These are phyloP conservation scores for Notothenia rossii DNA, from an alignment of 2,113 vertebrate genomes.

Conservation along the genomic window DNA sequence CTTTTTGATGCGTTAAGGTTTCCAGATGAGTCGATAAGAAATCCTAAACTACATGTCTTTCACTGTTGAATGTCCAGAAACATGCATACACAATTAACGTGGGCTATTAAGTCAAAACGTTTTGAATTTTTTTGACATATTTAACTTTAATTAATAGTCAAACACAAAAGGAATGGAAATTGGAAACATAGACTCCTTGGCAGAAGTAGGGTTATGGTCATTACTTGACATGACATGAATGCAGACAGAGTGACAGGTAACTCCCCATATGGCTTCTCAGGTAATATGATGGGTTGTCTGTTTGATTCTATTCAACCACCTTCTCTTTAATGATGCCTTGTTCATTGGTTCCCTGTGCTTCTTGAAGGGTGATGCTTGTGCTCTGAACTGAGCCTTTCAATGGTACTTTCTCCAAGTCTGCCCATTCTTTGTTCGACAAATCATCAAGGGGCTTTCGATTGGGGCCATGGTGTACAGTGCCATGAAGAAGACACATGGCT, in stretches of 20 bases:
- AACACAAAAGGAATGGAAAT: background rate
- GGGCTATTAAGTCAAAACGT: too few relatives aligned
- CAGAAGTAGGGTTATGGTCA: background rate
- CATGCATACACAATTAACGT: too few relatives aligned
- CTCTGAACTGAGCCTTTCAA: conserved; percentile 3
- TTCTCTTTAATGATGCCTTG: too few relatives aligned
- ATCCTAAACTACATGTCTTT: too few relatives aligned
- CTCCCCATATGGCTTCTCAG: background rate
- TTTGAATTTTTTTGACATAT: background rate
- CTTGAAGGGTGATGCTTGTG: background rate
- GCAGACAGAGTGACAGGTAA: too few relatives aligned
- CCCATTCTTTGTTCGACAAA: conserved; percentile 2
- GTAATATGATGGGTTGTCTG: background rate
- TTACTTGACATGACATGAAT: background rate
- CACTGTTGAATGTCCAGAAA: too few relatives aligned
- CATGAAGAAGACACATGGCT: conserved; percentile 35
- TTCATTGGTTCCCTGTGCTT: conserved; percentile 20
- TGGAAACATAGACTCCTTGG: background rate
- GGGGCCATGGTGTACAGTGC: background rate
- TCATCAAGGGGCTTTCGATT: background rate
- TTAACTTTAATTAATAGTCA: background rate
- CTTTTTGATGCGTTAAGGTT: too few relatives aligned
- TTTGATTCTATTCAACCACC: background rate
- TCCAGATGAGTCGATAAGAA: too few relatives aligned
- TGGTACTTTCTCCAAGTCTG: background rate